A percentile compares a stretch with the other conserved stretches of the same genome.
Evolutionary conservation across 2,113 vertebrate genomes (phyloP).

Genomic region (Chionis minor): DNA sequence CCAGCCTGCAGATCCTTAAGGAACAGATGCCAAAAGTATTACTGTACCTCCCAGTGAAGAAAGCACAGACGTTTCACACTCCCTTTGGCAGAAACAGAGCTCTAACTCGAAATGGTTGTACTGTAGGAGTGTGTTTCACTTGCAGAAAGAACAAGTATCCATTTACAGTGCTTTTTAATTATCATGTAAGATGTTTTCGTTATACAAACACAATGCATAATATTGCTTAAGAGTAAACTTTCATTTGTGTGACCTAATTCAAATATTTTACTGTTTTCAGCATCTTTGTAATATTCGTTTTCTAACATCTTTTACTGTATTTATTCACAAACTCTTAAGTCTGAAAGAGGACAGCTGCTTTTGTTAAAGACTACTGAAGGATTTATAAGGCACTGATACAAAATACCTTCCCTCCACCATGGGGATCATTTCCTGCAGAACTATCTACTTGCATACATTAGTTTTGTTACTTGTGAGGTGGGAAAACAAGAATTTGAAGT

Average conservation of each 20-base stretch:
- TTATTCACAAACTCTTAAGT: not conserved
- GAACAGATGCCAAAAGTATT: not conserved
- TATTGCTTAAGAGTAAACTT: not conserved
- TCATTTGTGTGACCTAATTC: not conserved
- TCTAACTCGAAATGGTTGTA: not conserved
- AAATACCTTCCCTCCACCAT: not conserved
- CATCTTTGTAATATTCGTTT: not conserved
- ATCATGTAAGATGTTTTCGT: not conserved
- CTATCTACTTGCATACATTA: not conserved
- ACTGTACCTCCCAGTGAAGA: not conserved
- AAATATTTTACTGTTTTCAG: not conserved
- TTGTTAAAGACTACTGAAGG: not conserved
- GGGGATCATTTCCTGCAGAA: not conserved
- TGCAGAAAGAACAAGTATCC: not conserved
- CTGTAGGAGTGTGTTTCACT: not conserved
- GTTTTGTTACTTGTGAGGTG: not conserved
- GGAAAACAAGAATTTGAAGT: not conserved
- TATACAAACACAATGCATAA: not conserved
- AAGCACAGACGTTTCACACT: not conserved
- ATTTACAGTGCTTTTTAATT: not conserved
- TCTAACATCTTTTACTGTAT: not conserved
- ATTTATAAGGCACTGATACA: not conserved
- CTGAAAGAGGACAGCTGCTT: not conserved
- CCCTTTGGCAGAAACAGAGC: not conserved
- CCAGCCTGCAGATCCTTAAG: not conserved